Base-by-base conservation (phyloP, 2,888 invertebrate genomes). In the Suillia variegata region DNA sequence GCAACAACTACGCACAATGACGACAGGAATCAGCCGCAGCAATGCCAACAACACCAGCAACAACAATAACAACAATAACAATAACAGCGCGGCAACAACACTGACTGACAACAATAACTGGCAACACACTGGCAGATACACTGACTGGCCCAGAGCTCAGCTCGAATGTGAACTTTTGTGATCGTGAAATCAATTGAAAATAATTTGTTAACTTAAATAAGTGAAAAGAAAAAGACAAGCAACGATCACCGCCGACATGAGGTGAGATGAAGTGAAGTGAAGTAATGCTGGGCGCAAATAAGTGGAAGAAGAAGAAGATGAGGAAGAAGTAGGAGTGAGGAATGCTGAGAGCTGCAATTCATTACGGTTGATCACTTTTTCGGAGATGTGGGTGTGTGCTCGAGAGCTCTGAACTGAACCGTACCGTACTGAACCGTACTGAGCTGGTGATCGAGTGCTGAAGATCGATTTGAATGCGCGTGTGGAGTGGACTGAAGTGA, bases 191-290 rank as follows among this genome's bases (percentile, higher is more conserved):
- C 77, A 76, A 77, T 77, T 78, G 78, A 77, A 75, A 71, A 75
- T 75, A 78, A 77, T 77, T 78, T 77, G 77, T 77, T 78, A 73
- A 72, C 71, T 75, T 76, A 70, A 70, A 74, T 74, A 74, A 74
- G 76, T 74, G 75, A 74, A 74, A 74, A 70, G 74, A 74, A 49
- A 75, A 59, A 54, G 55, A 51, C 38, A 38, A 21, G 24, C 55
- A 17, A 15, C 17, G 31, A n/a, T 24, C 26, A 34, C 2, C n/a
- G 38, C 13, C 38, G 38, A 13, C 50, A 52, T 24, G n/a, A n/a
- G n/a, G n/a, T n/a, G n/a, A n/a, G n/a, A n/a, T n/a, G n/a, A n/a
- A n/a, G n/a, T n/a, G n/a, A n/a, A n/a, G n/a, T n/a, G n/a, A n/a
- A n/a, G n/a, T n/a, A n/a, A n/a, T n/a, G n/a, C n/a, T n/a, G n/a